Evolutionary conservation across 2,113 vertebrate species (phyloP), one percentile per base, ranked within the genome.

Genomic region (Amblyornis subalaris): DNA sequence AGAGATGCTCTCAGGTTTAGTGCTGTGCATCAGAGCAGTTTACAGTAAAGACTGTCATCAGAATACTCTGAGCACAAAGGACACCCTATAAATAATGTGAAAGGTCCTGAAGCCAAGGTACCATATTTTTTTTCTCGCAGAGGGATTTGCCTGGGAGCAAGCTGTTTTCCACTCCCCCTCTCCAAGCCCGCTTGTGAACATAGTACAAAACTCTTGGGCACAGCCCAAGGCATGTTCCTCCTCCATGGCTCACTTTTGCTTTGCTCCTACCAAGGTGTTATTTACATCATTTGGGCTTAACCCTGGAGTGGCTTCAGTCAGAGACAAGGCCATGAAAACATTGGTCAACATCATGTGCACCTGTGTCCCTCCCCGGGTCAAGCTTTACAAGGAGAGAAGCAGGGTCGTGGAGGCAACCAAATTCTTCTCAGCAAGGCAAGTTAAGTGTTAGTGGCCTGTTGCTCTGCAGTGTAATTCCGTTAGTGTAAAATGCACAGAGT

Each of bases 201-300:
- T 6, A 33, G 15, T 8, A 54, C 3, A 9, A 25, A 81, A 62
- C 25, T 42, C 15, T 8, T 55, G 42, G 20, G 21, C 24, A 40
- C 36, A 48, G 42, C 26, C 7, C 3, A 44, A 10, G 1, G 0
- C 9, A 6, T 21, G 2, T 55, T 82, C 15, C 4, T 80, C 9
- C 22, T 51, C 45, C 35, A 10, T 6, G 14, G 19, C n/a, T 88
- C 26, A 64, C 18, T 29, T 69, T 62, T 71, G 26, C 33, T 50
- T 79, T 38, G 48, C 51, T 78, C 9, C 26, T 12, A 31, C 17
- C 50, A 23, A 42, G 21, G 3, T 19, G 6, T 33, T 70, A 61
- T 18, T 88, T 74, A 48, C 10, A 85, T 44, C 61, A 57, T 78
- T 91, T 40, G 57, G 42, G 26, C 35, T 84, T 81, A 76, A 61